Conservation (phyloP, 2,888 invertebrate species). For the Drosophila formosana region DNA sequence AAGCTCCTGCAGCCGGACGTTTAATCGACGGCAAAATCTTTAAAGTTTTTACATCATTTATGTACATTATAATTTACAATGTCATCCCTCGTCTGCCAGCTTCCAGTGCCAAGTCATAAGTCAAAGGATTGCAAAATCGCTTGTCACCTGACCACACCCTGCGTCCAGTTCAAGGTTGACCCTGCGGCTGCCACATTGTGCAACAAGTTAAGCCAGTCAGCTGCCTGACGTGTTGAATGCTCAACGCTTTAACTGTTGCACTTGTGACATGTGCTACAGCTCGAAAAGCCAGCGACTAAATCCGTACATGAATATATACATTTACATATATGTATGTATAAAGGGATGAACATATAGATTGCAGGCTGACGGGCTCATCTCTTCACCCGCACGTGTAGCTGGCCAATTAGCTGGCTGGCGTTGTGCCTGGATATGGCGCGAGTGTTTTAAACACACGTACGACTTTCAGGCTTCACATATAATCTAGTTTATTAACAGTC, state of each 20-base stretch:
- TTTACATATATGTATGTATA: not conserved
- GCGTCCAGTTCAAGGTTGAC: constrained; percentile 16
- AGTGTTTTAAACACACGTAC: constrained; percentile 39
- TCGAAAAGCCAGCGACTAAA: constrained; percentile 41
- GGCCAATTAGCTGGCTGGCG: constrained; percentile 54
- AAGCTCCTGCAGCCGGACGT: constrained; percentile 25
- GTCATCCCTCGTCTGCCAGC: not conserved
- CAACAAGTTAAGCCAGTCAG: constrained; percentile 69
- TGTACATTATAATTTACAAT: constrained; percentile 16
- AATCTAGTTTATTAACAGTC: constrained; percentile 58
- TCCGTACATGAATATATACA: constrained; percentile 35
- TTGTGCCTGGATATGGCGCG: constrained; percentile 33
- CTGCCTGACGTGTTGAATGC: constrained; percentile 68
- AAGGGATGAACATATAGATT: constrained; percentile 26
- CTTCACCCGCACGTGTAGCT: constrained; percentile 25
- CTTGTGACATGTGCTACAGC: constrained; percentile 45
- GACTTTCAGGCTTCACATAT: constrained; percentile 33
- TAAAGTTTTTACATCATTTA: constrained; percentile 62
- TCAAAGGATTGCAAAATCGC: constrained; percentile 32
- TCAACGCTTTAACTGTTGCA: constrained; percentile 60
- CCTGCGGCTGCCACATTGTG: constrained; percentile 62
- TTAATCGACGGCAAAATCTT: constrained; percentile 32
- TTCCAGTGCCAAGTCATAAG: constrained; percentile 20
- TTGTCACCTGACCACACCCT: constrained; percentile 26
- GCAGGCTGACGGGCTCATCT: constrained; percentile 29